These are phyloP conservation scores for Azorinus chamasolen DNA, from an alignment of 2,888 invertebrate genomes.

Conservation along the genomic window DNA sequence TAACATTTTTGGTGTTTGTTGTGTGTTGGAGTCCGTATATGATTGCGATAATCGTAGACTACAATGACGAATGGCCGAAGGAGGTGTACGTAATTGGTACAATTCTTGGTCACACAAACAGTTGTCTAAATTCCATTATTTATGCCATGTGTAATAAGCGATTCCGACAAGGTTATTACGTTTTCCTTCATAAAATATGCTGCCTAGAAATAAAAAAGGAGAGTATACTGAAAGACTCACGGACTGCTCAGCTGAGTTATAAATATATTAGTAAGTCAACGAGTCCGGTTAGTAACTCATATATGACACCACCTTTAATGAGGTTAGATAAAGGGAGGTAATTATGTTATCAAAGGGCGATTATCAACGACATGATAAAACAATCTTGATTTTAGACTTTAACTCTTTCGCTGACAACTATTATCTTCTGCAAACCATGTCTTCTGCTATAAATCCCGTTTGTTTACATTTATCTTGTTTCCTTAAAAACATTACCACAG, in stretches of 20 bases:
- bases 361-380: too few relatives aligned
- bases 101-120: slow-evolving; percentile 73
- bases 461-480: too few relatives aligned
- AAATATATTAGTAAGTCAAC: slow-evolving; percentile 39
- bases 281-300: slow-evolving; percentile 6
- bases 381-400: too few relatives aligned
- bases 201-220: slow-evolving; percentile 47
- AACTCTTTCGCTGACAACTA: too few relatives aligned
- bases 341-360: too few relatives aligned
- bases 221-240: slow-evolving; percentile 33
- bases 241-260: slow-evolving; percentile 8
- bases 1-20: slow-evolving; percentile 72
- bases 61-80: slow-evolving; percentile 64
- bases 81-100: slow-evolving; percentile 69
- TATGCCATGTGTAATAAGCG: slow-evolving; percentile 69
- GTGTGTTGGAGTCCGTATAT: slow-evolving; percentile 73
- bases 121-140: slow-evolving; percentile 72
- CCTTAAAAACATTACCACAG: too few relatives aligned
- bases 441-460: too few relatives aligned
- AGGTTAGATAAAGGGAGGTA: too few relatives aligned
- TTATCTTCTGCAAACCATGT: too few relatives aligned
- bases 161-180: slow-evolving; percentile 70
- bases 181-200: slow-evolving; percentile 49
- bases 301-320: background rate
- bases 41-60: slow-evolving; percentile 64